A percentile compares a stretch with the other conserved stretches of the same genome.
phyloP scores from a whole-genome alignment of 2,113 vertebrate genomes.

The Pseudois nayaur region DNA sequence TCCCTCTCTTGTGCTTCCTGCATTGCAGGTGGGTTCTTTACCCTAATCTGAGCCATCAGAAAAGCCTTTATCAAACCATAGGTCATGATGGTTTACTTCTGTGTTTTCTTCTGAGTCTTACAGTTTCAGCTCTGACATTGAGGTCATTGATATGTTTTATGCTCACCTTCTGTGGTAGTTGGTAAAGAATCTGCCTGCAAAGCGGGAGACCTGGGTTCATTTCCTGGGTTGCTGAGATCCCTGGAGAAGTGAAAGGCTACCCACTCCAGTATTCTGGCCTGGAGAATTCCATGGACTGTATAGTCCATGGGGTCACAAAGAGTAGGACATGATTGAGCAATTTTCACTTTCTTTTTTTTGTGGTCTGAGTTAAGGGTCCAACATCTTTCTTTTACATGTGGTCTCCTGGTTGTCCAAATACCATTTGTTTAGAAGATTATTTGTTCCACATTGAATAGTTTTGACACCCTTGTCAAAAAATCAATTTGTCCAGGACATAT shows the following conservation, averaged over 20 bases:
- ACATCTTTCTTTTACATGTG: not conserved
- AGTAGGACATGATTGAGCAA: accelerated
- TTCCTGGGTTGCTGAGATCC: not conserved
- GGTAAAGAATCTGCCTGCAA: not conserved
- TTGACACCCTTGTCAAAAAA: not conserved
- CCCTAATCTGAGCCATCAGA: not conserved
- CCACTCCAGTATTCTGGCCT: not conserved
- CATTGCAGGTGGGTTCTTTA: not conserved
- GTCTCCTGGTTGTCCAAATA: not conserved
- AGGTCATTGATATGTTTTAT: not conserved
- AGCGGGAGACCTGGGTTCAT: not conserved
- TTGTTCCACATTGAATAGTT: not conserved
- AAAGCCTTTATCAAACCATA: not conserved
- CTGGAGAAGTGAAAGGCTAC: not conserved
- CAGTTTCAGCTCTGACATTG: not conserved
- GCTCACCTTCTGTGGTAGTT: not conserved
- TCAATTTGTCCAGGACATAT: not conserved
- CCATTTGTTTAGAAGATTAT: not conserved
- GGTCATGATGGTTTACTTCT: not conserved
- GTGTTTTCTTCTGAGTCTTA: not conserved
- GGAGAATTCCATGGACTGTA: not conserved
- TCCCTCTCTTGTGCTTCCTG: not conserved
- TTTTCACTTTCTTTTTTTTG: not conserved
- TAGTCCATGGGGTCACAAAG: not conserved
- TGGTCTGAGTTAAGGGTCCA: not conserved